Conservation (phyloP, 2,797 vertebrate species). For the Fistularia tabacaria region DNA sequence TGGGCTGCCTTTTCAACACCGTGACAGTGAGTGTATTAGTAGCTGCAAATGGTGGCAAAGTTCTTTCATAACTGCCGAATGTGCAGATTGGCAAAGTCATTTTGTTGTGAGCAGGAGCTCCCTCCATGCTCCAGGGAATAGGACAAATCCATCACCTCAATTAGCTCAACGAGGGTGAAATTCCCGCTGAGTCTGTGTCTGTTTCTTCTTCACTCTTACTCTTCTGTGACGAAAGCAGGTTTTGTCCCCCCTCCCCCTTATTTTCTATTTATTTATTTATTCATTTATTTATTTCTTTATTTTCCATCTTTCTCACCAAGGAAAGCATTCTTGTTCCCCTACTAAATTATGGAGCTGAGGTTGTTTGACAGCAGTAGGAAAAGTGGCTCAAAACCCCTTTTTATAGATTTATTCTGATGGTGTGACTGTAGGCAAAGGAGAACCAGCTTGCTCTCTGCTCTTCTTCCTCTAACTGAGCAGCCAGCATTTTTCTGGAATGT, state of each 20-base stretch:
- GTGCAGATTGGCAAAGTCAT: conserved; percentile 43
- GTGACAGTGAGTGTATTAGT: conserved; percentile 20
- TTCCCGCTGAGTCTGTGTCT: conserved; percentile 17
- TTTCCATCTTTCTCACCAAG: not conserved
- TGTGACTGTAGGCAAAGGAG: conserved; percentile 16
- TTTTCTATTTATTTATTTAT: conserved; percentile 7
- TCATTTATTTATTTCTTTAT: not conserved
- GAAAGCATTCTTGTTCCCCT: conserved; percentile 18
- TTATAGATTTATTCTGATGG: conserved; percentile 45
- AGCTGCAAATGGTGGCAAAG: conserved; percentile 26
- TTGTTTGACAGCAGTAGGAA: conserved; percentile 37
- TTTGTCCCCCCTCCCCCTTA: not conserved
- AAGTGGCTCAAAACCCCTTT: conserved; percentile 32
- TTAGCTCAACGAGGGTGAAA: conserved; percentile 36
- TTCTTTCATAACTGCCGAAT: conserved; percentile 38
- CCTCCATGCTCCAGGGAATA: conserved; percentile 30
- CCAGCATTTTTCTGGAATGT: too few species aligned
- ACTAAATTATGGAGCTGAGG: conserved; percentile 42
- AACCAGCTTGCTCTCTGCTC: conserved; percentile 15
- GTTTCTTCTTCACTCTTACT: not conserved
- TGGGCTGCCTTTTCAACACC: conserved; percentile 11
- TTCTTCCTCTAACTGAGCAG: too few species aligned
- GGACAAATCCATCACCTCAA: conserved; percentile 53
- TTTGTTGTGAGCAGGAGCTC: conserved; percentile 26
- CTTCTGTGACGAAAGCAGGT: not conserved